These are phyloP conservation scores for Leucozona laternaria DNA, from an alignment of 2,888 invertebrate species.

Conservation along the genomic window DNA sequence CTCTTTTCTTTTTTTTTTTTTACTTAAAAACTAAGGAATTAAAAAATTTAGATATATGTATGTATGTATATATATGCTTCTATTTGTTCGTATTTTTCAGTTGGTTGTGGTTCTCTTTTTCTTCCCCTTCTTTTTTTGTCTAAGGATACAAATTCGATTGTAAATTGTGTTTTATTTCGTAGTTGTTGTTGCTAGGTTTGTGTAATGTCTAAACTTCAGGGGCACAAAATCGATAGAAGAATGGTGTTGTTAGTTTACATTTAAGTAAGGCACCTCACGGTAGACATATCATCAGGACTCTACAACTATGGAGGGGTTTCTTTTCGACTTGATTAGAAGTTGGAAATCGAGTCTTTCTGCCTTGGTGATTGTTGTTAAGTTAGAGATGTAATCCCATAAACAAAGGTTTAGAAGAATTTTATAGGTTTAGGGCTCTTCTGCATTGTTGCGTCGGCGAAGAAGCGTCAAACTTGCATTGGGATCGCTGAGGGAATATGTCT, in stretches of 20 bases:
- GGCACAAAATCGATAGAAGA: constrained; percentile 43
- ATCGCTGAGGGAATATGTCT: constrained; percentile 89
- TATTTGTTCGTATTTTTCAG: constrained; percentile 49
- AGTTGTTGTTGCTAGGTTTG: constrained; percentile 5
- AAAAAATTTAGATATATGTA: constrained; percentile 49
- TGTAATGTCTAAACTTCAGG: constrained; percentile 17
- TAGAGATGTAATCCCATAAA: constrained; percentile 15
- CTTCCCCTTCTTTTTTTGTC: constrained; percentile 1
- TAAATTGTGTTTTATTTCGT: constrained; percentile 16
- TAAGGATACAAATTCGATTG: constrained; percentile 59
- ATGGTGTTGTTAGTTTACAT: constrained; percentile 48
- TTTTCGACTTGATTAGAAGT: constrained; percentile 13
- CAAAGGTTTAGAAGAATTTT: neutral
- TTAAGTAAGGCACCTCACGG: constrained; percentile 71
- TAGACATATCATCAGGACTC: constrained; percentile 39
- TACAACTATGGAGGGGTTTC: constrained; percentile 58
- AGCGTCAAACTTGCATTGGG: constrained; percentile 82
- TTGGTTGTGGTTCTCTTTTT: constrained; percentile 4
- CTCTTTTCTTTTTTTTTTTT: constrained; percentile 23
- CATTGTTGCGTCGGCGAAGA: constrained; percentile 81
- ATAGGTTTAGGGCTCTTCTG: constrained; percentile 63
- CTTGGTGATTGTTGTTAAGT: neutral
- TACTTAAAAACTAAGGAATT: constrained; percentile 64
- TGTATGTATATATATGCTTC: constrained; percentile 27
- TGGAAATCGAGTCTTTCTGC: constrained; percentile 31